A percentile compares a stretch with the other conserved stretches of the same genome.
phyloP scores from a whole-genome alignment of 2,113 vertebrate genomes.

The Zosterops borbonicus region DNA sequence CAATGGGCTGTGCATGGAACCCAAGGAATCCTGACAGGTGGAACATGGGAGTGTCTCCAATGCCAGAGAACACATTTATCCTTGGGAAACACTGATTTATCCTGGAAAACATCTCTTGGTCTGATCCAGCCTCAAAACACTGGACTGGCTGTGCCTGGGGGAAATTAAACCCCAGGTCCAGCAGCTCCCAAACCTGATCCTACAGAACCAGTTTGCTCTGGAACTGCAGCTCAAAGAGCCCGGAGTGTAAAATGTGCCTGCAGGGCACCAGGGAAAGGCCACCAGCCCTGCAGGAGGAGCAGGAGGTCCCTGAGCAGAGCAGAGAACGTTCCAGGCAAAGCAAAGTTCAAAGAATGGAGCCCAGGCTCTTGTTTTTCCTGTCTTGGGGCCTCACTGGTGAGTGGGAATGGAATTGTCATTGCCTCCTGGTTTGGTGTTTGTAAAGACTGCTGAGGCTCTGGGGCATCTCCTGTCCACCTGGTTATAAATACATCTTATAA shows the following conservation, averaged over 20 bases:
- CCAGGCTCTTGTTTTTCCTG: neutral
- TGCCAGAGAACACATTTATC: fast-evolving
- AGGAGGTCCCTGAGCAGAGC: neutral
- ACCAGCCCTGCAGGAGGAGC: neutral
- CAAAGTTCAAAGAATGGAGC: fast-evolving
- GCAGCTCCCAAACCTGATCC: neutral
- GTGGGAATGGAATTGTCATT: neutral
- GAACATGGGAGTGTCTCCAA: neutral
- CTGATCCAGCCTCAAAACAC: fast-evolving
- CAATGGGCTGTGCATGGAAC: neutral
- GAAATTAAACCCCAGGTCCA: neutral
- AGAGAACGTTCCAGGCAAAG: neutral
- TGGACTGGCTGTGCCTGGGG: neutral
- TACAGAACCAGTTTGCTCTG: neutral
- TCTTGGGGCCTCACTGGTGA: neutral
- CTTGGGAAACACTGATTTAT: fast-evolving
- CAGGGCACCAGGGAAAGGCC: neutral
- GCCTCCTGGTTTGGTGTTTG: neutral
- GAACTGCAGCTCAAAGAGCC: fast-evolving
- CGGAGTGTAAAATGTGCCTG: fast-evolving
- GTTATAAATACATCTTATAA: too few relatives aligned
- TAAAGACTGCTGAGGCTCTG: neutral
- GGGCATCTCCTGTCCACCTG: neutral
- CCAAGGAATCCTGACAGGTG: neutral
- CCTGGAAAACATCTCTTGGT: neutral